Evolutionary conservation across 1,140 invertebrate species (phyloP).

Genomic region (Camponotus floridanus): DNA sequence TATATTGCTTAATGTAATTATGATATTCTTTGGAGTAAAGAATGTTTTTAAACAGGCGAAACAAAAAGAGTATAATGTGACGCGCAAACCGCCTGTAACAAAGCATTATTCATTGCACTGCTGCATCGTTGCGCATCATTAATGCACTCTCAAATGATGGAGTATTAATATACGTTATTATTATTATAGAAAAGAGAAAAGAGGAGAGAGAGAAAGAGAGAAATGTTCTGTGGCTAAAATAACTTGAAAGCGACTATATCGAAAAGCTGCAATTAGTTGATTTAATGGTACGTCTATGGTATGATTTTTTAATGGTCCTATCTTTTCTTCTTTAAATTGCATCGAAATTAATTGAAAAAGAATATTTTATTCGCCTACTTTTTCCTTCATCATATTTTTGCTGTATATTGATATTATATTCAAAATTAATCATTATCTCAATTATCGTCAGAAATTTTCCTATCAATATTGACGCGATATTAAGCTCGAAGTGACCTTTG

Average conservation of each 20-base stretch:
- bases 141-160: slow-evolving; percentile 5
- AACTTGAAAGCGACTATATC: background rate
- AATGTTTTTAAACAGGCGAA: slow-evolving; percentile 9
- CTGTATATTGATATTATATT: background rate
- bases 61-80: background rate
- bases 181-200: background rate
- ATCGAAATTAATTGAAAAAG: background rate
- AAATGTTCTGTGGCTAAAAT: background rate
- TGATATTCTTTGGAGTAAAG: background rate
- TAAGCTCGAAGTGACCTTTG: background rate
- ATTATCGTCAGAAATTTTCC: background rate
- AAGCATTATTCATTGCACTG: slow-evolving; percentile 18
- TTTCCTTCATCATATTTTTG: background rate
- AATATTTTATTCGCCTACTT: background rate
- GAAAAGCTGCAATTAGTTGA: background rate
- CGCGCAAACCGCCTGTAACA: background rate
- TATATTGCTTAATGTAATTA: slow-evolving; percentile 1
- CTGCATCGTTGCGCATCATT: background rate
- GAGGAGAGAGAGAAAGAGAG: background rate
- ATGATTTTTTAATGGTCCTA: background rate
- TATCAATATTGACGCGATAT: slow-evolving; percentile 7
- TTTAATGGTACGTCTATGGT: background rate
- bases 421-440: slow-evolving; percentile 15
- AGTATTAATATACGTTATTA: slow-evolving; percentile 16
- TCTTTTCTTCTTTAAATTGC: background rate